Percentiles rank a stretch among this genome's conserved stretches.
Evolutionary conservation across 1,140 invertebrate genomes (phyloP).

Genomic region (Oppia nitens): DNA sequence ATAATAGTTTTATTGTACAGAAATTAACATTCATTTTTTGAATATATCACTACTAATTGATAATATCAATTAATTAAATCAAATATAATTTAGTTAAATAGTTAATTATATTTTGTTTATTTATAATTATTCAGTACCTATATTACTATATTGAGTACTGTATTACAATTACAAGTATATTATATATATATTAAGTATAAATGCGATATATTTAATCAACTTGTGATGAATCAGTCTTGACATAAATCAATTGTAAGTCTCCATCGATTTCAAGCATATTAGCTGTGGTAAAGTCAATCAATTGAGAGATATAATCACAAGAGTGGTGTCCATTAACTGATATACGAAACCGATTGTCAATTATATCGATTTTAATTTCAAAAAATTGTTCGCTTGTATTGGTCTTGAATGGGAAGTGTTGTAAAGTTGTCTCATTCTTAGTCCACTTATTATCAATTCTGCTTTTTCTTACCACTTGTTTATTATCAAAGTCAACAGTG

Average conservation of each 20-base stretch:
- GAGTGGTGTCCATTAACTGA: background rate
- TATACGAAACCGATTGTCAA: background rate
- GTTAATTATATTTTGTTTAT: too few relatives aligned
- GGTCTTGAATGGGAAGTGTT: background rate
- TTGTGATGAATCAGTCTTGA: background rate
- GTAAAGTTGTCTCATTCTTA: background rate
- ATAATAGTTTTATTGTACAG: too few relatives aligned
- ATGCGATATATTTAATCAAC: background rate
- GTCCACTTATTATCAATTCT: background rate
- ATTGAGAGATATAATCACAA: background rate
- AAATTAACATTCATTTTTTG: too few relatives aligned
- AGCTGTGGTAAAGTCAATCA: background rate
- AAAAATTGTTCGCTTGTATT: background rate
- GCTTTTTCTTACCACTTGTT: background rate
- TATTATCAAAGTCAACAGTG: background rate
- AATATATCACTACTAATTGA: too few relatives aligned
- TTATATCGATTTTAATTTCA: background rate
- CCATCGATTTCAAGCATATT: background rate
- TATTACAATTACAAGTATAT: too few relatives aligned
- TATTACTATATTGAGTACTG: too few relatives aligned
- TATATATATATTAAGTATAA: too few relatives aligned
- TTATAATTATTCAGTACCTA: too few relatives aligned
- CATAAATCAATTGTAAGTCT: background rate
- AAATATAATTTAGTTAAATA: too few relatives aligned
- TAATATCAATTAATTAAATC: too few relatives aligned